These are phyloP conservation scores for Stenodema calcarata DNA, from an alignment of 2,888 invertebrate species.

Conservation along the genomic window DNA sequence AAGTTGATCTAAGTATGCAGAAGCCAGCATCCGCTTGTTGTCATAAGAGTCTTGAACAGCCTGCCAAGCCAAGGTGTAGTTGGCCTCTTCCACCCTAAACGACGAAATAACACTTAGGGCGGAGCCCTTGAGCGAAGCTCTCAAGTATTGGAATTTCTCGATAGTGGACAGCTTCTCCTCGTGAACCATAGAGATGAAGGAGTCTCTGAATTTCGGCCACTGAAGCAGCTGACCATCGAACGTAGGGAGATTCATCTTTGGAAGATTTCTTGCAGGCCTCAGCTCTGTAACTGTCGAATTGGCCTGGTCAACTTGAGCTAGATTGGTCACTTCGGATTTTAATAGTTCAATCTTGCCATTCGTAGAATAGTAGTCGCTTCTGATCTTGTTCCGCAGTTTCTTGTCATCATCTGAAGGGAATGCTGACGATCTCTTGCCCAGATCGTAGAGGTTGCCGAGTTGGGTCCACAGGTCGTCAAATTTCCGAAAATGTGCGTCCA, in stretches of 20 bases:
- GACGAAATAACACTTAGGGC: too few species aligned
- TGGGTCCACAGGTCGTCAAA: background rate
- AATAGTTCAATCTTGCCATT: background rate
- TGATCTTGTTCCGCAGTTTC: background rate
- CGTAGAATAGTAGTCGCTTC: background rate
- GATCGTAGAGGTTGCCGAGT: background rate
- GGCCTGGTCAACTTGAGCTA: background rate
- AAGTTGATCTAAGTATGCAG: too few species aligned
- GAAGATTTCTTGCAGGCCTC: slow-evolving; percentile 6
- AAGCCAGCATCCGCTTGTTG: background rate
- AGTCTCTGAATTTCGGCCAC: slow-evolving; percentile 12
- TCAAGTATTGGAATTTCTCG: too few species aligned
- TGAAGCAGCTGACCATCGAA: background rate
- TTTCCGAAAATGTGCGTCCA: background rate
- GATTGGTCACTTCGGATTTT: background rate
- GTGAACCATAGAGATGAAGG: background rate
- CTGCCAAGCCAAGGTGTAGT: background rate
- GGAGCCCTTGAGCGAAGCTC: too few species aligned
- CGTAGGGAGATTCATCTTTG: slow-evolving; percentile 3
- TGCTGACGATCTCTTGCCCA: background rate
- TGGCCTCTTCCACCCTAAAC: too few species aligned
- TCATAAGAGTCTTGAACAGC: background rate
- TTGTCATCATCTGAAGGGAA: background rate
- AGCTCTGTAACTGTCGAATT: background rate
- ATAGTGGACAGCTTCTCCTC: too few species aligned